Evolutionary conservation across 2,113 vertebrate genomes (phyloP), one percentile per base, ranked within the genome.

Genomic region (Hemibagrus wyckioides): DNA sequence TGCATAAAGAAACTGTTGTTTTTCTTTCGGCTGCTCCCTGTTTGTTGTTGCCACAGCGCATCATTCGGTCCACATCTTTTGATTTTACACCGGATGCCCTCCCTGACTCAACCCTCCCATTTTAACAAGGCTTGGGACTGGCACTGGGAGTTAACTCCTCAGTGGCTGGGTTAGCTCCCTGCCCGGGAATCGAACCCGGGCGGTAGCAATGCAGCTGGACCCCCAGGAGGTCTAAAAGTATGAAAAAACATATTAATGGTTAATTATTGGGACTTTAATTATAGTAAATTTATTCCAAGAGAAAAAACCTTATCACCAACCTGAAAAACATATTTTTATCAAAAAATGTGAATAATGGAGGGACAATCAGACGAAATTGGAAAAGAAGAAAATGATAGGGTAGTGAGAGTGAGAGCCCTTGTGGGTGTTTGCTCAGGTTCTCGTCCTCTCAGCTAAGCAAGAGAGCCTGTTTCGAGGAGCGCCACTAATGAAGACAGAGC

Each of bases 401-500:
- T 57, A 14, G 48, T 52, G 75, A 19, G 56, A 63, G 79, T 83
- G 44, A 83, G 80, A 63, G 88, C 88, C 44, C 85, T 86, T 84
- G 61, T 79, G 69, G 65, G 54, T 84, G 82, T 75, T 81, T 61
- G 63, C 81, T 84, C 80, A 54, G 80, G 85, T 85, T 85, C 52
- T 54, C 63, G 63, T 75, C 57, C 88, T 87, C 89, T 90, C 85
- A 82, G 89, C 83, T n/a, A 44, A 52, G 73, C 63, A 41, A 52
- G 75, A 89, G 85, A 79, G 87, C 44, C 76, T 84, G 84, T 86
- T 86, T 87, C 39, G 17, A 81, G 85, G 87, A 91, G 87, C 33
- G 44, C 65, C 30, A 19, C 79, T 91, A 91, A 91, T 90, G 86
- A 90, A 91, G 88, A 90, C 88, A 83, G 79, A 82, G 67, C 65